Conservation (phyloP, 2,888 invertebrate genomes). For the Ptychoptera albimana region DNA sequence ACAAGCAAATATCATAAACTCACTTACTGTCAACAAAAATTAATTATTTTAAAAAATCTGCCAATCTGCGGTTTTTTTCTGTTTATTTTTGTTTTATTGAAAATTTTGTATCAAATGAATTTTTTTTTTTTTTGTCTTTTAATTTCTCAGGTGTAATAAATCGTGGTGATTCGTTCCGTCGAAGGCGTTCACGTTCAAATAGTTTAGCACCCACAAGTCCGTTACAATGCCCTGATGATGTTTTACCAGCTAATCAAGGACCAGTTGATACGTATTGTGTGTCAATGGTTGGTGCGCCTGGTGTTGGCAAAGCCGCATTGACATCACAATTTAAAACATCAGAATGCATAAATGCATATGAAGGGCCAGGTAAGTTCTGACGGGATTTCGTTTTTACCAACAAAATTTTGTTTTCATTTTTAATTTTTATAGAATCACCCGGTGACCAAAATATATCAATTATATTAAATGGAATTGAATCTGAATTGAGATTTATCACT, state of each 20-base stretch:
- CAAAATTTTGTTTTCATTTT: conserved; percentile 6
- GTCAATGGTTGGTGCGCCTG: conserved; percentile 61
- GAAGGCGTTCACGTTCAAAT: conserved; percentile 68
- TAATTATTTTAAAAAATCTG: too few relatives aligned
- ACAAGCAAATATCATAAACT: too few relatives aligned
- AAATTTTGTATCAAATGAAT: too few relatives aligned
- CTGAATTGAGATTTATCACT: conserved; percentile 72
- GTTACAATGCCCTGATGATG: conserved; percentile 12
- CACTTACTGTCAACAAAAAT: too few relatives aligned
- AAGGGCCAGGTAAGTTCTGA: conserved; percentile 57
- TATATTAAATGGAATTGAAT: conserved; percentile 85
- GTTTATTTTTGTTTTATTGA: background rate
- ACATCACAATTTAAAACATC: conserved; percentile 84
- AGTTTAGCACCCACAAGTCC: conserved; percentile 51
- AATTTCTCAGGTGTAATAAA: conserved; percentile 77
- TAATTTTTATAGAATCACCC: conserved; percentile 39
- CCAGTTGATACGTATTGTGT: conserved; percentile 46
- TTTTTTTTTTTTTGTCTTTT: background rate
- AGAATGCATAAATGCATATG: conserved; percentile 87
- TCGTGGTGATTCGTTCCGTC: conserved; percentile 83
- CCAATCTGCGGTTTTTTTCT: too few relatives aligned
- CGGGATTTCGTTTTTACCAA: conserved; percentile 5
- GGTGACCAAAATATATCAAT: conserved; percentile 79
- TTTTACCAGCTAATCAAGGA: conserved; percentile 18
- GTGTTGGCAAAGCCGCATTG: conserved; percentile 73